Percentiles rank a stretch among this genome's conserved stretches.
phyloP scores from a whole-genome alignment of 2,797 vertebrate genomes.

The Liasis olivaceus region DNA sequence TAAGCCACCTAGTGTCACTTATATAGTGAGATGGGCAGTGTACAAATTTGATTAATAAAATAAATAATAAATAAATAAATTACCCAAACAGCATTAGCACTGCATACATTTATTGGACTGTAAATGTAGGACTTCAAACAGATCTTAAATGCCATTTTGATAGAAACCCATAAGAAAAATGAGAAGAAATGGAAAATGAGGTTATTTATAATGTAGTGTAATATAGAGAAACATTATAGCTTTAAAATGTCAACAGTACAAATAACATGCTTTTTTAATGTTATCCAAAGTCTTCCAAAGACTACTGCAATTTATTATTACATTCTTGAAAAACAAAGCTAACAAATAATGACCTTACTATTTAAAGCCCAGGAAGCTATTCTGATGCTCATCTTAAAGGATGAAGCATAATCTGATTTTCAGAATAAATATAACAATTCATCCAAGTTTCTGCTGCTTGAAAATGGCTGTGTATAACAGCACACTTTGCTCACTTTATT shows the following conservation, averaged over 20 bases:
- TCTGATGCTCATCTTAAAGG: not conserved
- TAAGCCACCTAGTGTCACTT: too few relatives aligned
- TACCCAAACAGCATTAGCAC: slow-evolving; percentile 12
- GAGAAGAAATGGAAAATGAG: slow-evolving; percentile 8
- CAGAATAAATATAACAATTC: not conserved
- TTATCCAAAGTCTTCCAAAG: slow-evolving; percentile 1
- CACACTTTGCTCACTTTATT: not conserved
- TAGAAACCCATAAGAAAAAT: not conserved
- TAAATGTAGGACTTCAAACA: not conserved
- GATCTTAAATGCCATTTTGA: not conserved
- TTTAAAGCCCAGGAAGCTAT: not conserved
- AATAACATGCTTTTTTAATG: not conserved
- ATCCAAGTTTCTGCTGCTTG: not conserved
- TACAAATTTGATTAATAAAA: too few relatives aligned
- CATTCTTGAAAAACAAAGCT: not conserved
- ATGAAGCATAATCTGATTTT: not conserved
- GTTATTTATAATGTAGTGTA: not conserved
- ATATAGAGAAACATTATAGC: not conserved
- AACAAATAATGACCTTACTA: not conserved
- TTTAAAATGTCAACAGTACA: not conserved
- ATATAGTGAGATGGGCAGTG: too few relatives aligned
- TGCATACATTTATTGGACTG: not conserved
- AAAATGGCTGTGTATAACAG: not conserved
- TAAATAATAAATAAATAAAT: not conserved
- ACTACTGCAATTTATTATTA: not conserved